Base-by-base conservation (phyloP, 1,140 invertebrate genomes). In the Cardiocondyla obscurior region DNA sequence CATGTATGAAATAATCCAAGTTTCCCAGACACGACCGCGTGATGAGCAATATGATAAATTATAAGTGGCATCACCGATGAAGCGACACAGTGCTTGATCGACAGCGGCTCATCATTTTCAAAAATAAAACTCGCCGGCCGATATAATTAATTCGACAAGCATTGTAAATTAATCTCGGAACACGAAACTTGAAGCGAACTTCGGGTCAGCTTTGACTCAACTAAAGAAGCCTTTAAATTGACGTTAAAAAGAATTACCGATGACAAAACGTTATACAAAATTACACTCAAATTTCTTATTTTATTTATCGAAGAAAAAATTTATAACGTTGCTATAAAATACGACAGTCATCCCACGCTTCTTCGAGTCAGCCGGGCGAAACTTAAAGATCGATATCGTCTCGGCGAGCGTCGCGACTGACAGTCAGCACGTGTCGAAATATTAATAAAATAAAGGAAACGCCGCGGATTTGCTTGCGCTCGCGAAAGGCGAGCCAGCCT, bases 1-100 rank as follows among this genome's bases (percentile, higher is more conserved):
- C 33, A 39, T 10, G 46, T 55, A 79, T 77, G 62, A 55, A 69
- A 79, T 79, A 79, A 79, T 79, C 74, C 3, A 69, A 53, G 74
- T 67, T n/a, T 69, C 22, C 46, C 62, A 79, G 46, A n/a, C 60
- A 76, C 30, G 33, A 64, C 2, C 25, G 19, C 16, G 36, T 28
- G 46, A 77, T 53, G 62, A 53, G 33, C 33, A 25, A 69, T 53
- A 55, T 36, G 19, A 55, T 57, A 12, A 33, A 76, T 79, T 69
- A 53, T 69, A 69, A 79, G 19, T 79, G 39, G 44, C 72, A 62
- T 67, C 62, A 39, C 55, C 30, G 57, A 64, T 76, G 28, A 76
- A 76, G 12, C 46, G 64, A 76, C 33, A 46, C 39, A 19, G 64
- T 28, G 12, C 33, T 76, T 28, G 57, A 74, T 62, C 39, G 39